Base-by-base conservation (phyloP, 2,888 invertebrate genomes). In the Conistra vaccinii region DNA sequence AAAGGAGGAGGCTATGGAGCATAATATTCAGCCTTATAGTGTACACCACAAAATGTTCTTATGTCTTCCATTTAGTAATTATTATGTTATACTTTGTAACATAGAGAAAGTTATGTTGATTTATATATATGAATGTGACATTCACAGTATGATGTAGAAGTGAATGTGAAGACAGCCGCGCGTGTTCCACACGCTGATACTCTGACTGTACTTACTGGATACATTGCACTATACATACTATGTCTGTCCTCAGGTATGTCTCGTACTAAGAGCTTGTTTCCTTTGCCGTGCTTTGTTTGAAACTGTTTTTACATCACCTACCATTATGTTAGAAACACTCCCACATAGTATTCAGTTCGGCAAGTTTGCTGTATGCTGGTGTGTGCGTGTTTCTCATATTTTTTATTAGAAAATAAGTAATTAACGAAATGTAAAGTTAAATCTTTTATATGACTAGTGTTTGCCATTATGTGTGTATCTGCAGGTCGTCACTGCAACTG, bases 231-330 rank as follows among this genome's bases (percentile, higher is more conserved):
- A 4, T 57, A 57, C 69, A 57, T 48, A 58, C 3, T 69, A 72
- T 55, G 48, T 29, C 60, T 61, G 53, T 42, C 12, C 35, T 32
- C 81, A 85, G 85, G 83, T 87, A 87, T 85, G 78, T 73, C 55
- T n/a, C 42, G 17, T 35, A 62, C 73, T 53, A 29, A 58, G 42
- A 51, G 83, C 77, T 84, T 83, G 76, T 73, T 77, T 73, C 23
- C 10, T 66, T 84, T 73, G 71, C 74, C 17, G 32, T 73, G 84
- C 73, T 85, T 83, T 65, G 62, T 78, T 73, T 69, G 9, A 20
- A 58, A 26, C 32, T 42, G 29, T 26, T 45, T 20, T 35, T 23
- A 35, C 51, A 66, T 65, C 14, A 45, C 23, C 7, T 26, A 26
- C 14, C 39, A 70, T 26, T n/a, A 65, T 23, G 17, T 61, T 35